Conservation (phyloP, 2,113 vertebrate species). For the Leptosomus discolor region DNA sequence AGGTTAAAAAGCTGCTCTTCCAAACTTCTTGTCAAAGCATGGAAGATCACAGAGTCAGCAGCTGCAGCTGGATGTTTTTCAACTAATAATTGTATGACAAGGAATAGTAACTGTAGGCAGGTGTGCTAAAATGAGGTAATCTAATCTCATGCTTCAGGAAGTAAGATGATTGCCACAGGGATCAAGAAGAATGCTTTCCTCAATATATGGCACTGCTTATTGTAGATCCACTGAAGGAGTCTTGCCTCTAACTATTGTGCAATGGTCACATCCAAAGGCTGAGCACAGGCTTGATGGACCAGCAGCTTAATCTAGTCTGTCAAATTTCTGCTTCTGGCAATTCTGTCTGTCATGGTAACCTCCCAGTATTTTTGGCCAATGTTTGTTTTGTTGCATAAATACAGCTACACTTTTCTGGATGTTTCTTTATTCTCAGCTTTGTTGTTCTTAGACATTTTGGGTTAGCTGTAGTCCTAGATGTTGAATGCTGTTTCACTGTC, state of each 20-base stretch:
- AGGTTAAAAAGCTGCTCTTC: neutral
- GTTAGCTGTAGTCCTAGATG: neutral
- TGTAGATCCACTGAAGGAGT: neutral
- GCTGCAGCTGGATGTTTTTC: neutral
- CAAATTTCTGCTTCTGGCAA: constrained; percentile 6
- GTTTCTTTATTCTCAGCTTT: neutral
- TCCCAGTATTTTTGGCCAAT: neutral
- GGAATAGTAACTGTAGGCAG: neutral
- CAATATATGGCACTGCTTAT: neutral
- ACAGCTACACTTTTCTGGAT: neutral
- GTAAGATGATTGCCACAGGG: neutral
- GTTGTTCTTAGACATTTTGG: neutral
- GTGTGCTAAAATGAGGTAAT: constrained; percentile 3
- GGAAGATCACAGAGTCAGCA: neutral
- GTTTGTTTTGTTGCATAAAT: constrained; percentile 12
- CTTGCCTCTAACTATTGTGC: neutral
- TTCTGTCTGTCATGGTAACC: neutral
- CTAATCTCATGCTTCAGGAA: constrained; percentile 24
- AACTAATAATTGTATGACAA: neutral
- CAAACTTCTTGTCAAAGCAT: neutral
- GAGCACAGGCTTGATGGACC: constrained; percentile 6
- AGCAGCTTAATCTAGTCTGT: constrained; percentile 22
- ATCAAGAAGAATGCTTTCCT: neutral
- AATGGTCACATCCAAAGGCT: neutral
- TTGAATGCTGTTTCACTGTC: neutral